These are phyloP conservation scores for Odiellus spinosus DNA, from an alignment of 2,888 invertebrate genomes.

Conservation along the genomic window DNA sequence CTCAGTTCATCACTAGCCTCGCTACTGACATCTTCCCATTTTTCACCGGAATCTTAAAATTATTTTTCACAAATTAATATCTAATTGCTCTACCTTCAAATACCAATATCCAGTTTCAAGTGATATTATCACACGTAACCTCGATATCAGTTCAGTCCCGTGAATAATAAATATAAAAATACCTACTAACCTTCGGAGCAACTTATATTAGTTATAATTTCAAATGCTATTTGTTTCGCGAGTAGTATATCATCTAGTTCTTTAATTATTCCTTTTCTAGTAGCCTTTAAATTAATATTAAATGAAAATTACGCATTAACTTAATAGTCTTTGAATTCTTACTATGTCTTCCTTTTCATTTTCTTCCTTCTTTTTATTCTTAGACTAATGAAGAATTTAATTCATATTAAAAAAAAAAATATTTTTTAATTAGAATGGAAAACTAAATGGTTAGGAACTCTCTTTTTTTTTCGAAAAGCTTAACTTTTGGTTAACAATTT, in stretches of 20 bases:
- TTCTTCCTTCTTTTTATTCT: slow-evolving; percentile 9
- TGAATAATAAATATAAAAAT: no score
- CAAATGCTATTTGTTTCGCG: slow-evolving; percentile 50
- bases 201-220: slow-evolving; percentile 53
- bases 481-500: no score
- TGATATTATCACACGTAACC: no score
- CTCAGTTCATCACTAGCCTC: slow-evolving; percentile 25
- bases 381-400: no score
- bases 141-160: no score
- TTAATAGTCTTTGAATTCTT: slow-evolving; percentile 2
- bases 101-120: no score
- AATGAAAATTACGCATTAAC: no score
- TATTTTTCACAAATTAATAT: not conserved
- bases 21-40: slow-evolving; percentile 27
- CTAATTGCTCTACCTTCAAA: not conserved
- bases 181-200: slow-evolving; percentile 46
- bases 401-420: no score
- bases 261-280: slow-evolving; percentile 13
- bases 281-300: no score
- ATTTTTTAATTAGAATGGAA: no score
- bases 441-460: no score
- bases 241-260: slow-evolving; percentile 38
- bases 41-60: slow-evolving; percentile 22
- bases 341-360: slow-evolving; percentile 15
- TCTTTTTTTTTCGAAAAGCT: no score